Percentiles rank a stretch among this genome's conserved stretches.
Conservation (phyloP, 2,113 vertebrate species). For the Mormoops blainvillei region DNA sequence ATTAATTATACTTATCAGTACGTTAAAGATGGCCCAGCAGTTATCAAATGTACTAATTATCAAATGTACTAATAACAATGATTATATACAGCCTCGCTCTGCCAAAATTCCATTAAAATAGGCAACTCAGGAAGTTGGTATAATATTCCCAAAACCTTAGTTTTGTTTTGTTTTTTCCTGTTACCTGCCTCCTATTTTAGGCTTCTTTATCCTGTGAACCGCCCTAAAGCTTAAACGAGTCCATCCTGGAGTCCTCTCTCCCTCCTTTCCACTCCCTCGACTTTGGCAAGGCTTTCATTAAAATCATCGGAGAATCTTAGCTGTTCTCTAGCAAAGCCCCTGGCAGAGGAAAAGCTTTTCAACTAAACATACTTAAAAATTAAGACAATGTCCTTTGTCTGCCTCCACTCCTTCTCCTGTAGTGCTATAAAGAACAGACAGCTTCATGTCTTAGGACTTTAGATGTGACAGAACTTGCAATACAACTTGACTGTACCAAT, state of each 20-base stretch:
- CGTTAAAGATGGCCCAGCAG: not conserved
- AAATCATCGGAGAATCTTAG: not conserved
- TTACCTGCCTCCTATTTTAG: not conserved
- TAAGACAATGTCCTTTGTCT: not conserved
- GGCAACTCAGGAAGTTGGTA: not conserved
- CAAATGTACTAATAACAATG: not conserved
- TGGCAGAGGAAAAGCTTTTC: constrained; percentile 6
- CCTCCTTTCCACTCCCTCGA: not conserved
- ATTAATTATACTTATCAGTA: not conserved
- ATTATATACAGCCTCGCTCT: not conserved
- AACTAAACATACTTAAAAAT: constrained; percentile 30
- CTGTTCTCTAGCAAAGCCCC: no score
- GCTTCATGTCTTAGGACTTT: not conserved
- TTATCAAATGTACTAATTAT: no score
- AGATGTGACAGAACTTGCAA: not conserved
- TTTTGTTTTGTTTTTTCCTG: not conserved
- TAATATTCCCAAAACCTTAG: not conserved
- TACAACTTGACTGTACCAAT: not conserved
- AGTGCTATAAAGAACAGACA: not conserved
- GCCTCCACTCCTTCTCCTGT: not conserved
- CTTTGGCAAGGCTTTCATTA: not conserved
- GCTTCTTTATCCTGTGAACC: not conserved
- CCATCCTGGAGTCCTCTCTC: not conserved
- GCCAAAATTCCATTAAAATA: not conserved
- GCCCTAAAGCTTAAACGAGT: not conserved